Conservation (phyloP, 2,888 invertebrate genomes). For the Drosophila birchii region DNA sequence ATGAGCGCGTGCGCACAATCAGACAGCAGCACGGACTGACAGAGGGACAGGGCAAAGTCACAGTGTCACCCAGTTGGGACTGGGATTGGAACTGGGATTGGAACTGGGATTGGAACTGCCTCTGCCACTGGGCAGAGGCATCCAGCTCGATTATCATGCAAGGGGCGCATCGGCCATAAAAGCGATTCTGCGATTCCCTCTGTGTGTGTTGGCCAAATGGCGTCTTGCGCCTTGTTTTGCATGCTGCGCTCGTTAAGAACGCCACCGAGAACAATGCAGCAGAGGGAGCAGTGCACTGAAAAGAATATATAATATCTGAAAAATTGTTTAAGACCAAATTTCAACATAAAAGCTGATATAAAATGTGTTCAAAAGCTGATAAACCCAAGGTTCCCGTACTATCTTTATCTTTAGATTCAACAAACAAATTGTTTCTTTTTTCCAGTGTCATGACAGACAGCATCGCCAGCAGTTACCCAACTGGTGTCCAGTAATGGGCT, state of each 20-base stretch:
- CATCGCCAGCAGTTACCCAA: constrained; percentile 59
- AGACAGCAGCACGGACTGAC: constrained; percentile 36
- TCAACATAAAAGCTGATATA: not conserved
- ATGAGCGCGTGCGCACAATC: constrained; percentile 79
- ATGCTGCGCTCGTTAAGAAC: constrained; percentile 75
- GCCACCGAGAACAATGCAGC: constrained; percentile 67
- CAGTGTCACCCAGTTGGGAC: constrained; percentile 40
- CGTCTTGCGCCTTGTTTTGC: constrained; percentile 78
- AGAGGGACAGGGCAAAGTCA: constrained; percentile 10
- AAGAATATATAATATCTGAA: not conserved
- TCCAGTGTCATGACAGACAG: constrained; percentile 3
- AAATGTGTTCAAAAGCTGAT: too few species aligned
- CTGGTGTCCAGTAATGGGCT: constrained; percentile 77
- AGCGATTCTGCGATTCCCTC: constrained; percentile 69
- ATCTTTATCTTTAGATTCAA: not conserved
- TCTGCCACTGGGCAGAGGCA: constrained; percentile 1
- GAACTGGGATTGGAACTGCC: not conserved
- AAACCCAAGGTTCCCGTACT: not conserved
- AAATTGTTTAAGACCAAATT: not conserved
- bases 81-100: not conserved
- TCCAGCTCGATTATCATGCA: constrained; percentile 68
- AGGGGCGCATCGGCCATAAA: constrained; percentile 71
- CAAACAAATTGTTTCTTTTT: not conserved
- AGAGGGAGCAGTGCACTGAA: constrained; percentile 17
- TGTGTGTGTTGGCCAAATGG: constrained; percentile 67